Conservation (phyloP, 2,888 invertebrate genomes). For the Chorisops tibialis region DNA sequence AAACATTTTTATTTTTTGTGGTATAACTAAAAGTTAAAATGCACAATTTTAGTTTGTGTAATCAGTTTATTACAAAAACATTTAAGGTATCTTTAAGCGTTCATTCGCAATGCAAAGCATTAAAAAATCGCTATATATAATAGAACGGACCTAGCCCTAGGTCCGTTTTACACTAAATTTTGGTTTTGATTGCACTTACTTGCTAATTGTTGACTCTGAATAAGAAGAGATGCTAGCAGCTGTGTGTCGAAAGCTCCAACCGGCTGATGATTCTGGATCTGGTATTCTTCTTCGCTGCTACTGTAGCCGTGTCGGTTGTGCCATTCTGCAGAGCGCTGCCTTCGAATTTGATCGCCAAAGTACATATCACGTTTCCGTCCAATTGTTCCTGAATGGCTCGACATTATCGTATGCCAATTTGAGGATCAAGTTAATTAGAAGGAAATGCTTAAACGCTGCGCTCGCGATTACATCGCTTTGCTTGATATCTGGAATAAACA, state of each 20-base stretch:
- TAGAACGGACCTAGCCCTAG: constrained; percentile 17
- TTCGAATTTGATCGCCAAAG: constrained; percentile 50
- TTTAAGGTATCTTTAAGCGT: no score
- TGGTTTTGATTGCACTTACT: constrained; percentile 50
- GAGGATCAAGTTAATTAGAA: background rate
- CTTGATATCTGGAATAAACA: constrained; percentile 6
- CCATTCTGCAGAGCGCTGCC: constrained; percentile 60
- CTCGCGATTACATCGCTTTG: no score
- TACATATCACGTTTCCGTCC: constrained; percentile 49
- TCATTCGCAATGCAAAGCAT: no score
- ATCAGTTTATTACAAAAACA: no score
- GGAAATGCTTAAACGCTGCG: no score
- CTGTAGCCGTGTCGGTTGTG: constrained; percentile 56
- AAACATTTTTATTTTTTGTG: no score
- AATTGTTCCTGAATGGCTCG: constrained; percentile 52
- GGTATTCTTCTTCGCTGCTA: constrained; percentile 58
- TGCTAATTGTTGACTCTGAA: constrained; percentile 60
- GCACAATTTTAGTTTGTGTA: no score
- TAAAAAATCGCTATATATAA: no score
- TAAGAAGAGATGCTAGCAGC: constrained; percentile 57
- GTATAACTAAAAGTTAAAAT: no score
- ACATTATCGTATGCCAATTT: constrained; percentile 40
- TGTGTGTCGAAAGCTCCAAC: constrained; percentile 54
- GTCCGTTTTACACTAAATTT: constrained; percentile 22
- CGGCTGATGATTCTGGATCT: constrained; percentile 49